Percentiles rank a stretch among this genome's conserved stretches.
Evolutionary conservation across 2,888 invertebrate species (phyloP).

Genomic region (Eupeodes latifasciatus): DNA sequence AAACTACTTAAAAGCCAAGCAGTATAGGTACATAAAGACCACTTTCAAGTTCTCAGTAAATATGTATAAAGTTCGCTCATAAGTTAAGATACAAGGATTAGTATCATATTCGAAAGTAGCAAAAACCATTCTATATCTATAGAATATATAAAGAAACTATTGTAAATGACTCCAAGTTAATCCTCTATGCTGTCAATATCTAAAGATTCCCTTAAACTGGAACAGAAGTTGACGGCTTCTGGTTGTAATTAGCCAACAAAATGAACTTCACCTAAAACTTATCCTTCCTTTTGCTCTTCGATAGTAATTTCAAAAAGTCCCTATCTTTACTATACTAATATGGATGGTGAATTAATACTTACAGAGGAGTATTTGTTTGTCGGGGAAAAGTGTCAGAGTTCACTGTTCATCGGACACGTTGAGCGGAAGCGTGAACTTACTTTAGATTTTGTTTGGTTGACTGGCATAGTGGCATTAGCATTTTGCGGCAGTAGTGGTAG

Average conservation of each 20-base stretch:
- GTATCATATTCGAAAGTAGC: slow-evolving; percentile 9
- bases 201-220: slow-evolving; percentile 25
- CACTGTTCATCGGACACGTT: slow-evolving; percentile 61
- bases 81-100: not conserved
- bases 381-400: slow-evolving; percentile 44
- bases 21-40: no score
- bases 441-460: slow-evolving; percentile 48
- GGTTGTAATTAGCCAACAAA: slow-evolving; percentile 51
- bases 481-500: slow-evolving; percentile 26
- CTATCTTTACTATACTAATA: not conserved
- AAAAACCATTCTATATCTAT: not conserved
- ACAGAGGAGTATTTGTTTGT: slow-evolving; percentile 17
- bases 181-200: slow-evolving; percentile 43
- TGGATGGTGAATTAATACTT: slow-evolving; percentile 3
- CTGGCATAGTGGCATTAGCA: slow-evolving; percentile 51
- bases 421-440: slow-evolving; percentile 61
- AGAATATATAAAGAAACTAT: not conserved
- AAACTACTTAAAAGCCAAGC: no score
- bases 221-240: slow-evolving; percentile 37
- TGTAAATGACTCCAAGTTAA: slow-evolving; percentile 53
- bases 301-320: not conserved
- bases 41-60: no score
- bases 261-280: slow-evolving; percentile 53
- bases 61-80: not conserved
- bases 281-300: slow-evolving; percentile 7